Base-by-base conservation (phyloP, 2,797 vertebrate species). In the Sebastes alutus region DNA sequence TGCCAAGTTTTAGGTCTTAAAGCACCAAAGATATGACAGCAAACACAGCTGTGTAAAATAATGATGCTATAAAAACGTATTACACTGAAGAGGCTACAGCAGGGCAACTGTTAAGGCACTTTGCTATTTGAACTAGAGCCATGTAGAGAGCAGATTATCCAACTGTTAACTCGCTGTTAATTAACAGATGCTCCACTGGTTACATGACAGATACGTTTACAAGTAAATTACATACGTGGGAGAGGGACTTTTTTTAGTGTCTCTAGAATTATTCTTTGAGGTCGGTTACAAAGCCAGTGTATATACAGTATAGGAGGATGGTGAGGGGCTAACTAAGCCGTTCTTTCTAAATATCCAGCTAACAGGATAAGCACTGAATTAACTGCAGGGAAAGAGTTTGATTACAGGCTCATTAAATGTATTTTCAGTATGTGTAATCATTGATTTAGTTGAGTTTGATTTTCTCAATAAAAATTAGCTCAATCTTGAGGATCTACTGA, bases 381-480 rank as follows among this genome's bases (percentile, higher is more conserved):
- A 85, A 74, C 84, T 75, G 75, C 73, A 72, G 71, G 66, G 72
- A 56, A 86, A 67, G 30, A 64, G 63, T 78, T 72, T 87, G 76
- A 88, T 83, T 74, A 85, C 67, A 74, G 78, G 78, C 81, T 85
- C 16, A 30, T 81, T 82, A 80, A 68, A 83, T 69, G 18, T 56
- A 20, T 61, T 81, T 81, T 27, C 42, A 68, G 70, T 71, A n/a
- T 62, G 56, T 10, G 65, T 64, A 76, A 80, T 80, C 22, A 49
- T 62, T 78, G 66, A 54, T 9, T 60, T 32, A 23, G 72, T 79
- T 77, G 68, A 83, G 49, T 33, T 4, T 23, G 56, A 72, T 64
- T 73, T 62, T 56, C 42, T 10, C 25, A 80, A 46, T 68, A 64
- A 16, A 71, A 81, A 56, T 12, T 0, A 13, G 33, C 13, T 13